Base-by-base conservation (phyloP, 2,113 vertebrate species). In the Cichladusa arquata region DNA sequence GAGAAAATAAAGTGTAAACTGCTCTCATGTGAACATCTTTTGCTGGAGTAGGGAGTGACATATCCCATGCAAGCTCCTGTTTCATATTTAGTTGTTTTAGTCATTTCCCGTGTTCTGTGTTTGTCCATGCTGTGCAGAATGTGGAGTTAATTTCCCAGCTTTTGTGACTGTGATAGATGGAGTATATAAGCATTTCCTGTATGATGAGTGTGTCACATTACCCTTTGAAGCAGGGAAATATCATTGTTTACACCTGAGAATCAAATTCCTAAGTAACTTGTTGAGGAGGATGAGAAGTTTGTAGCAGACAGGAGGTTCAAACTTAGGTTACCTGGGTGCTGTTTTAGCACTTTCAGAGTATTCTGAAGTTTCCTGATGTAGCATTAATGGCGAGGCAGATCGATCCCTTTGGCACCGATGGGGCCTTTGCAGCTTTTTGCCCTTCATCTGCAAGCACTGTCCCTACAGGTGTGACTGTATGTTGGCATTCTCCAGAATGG, bases 121-220 rank as follows among this genome's bases (percentile, higher is more conserved):
- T 88, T 91, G 80, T 81, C 83, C 33, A 13, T 71, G 72, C 57
- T 83, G 64, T 64, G 69, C 64, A 67, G 76, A 95, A 94, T 83
- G 9, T 88, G 92, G 92, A 92, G 76, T 92, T 95, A 70, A 95
- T 95, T 96, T 94, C 65, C 80, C 54, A 73, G 40, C n/a, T 82
- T 86, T 83, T 81, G 67, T 93, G 82, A 92, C 91, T 64, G 60
- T 81, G 61, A 64, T 54, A 73, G 51, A 42, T 79, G 42, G 26
- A 50, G 29, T 65, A 78, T 56, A 44, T 58, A 81, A 78, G 72
- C 34, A 78, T 83, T 94, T 93, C 57, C 72, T 86, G 14, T 91
- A 44, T 48, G 20, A 70, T 14, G 13, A 80, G 56, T 25, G 14
- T 61, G 88, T 82, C 79, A 33, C 12, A 4, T 69, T 80, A 19